A percentile compares a stretch with the other conserved stretches of the same genome.
These are phyloP conservation scores for Protodeltote pygarga DNA, from an alignment of 2,888 invertebrate genomes.

Conservation along the genomic window DNA sequence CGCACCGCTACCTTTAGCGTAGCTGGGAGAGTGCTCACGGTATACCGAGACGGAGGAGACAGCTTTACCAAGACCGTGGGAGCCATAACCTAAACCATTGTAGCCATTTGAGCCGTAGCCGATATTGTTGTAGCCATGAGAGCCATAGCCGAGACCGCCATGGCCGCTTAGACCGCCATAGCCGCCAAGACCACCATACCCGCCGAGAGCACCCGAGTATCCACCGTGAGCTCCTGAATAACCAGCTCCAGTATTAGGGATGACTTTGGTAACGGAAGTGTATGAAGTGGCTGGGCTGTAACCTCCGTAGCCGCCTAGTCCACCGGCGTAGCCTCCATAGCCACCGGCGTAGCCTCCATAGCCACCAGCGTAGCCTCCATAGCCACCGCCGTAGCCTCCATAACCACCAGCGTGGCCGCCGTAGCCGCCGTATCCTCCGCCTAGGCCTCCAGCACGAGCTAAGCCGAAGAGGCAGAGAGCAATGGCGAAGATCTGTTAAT, in stretches of 20 bases:
- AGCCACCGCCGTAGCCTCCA: slow-evolving; percentile 19
- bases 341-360: slow-evolving; percentile 24
- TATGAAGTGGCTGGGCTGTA: slow-evolving; percentile 51
- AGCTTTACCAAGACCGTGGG: slow-evolving; percentile 45
- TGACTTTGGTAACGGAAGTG: slow-evolving; percentile 46
- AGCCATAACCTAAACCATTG: slow-evolving; percentile 7
- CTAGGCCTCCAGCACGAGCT: slow-evolving; percentile 57
- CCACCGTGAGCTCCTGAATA: slow-evolving; percentile 9
- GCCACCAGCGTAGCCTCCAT: slow-evolving; percentile 38
- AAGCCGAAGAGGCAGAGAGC: slow-evolving; percentile 64
- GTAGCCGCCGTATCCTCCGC: slow-evolving; percentile 23
- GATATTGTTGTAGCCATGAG: slow-evolving; percentile 36
- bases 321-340: slow-evolving; percentile 22
- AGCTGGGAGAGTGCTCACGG: slow-evolving; percentile 38
- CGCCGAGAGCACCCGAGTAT: slow-evolving; percentile 14
- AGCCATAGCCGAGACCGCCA: slow-evolving; percentile 25
- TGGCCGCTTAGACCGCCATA: slow-evolving; percentile 30
- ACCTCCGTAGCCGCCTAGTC: slow-evolving; percentile 28
- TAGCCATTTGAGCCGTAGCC: slow-evolving; percentile 27
- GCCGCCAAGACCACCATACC: slow-evolving; percentile 41
- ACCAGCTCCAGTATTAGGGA: slow-evolving; percentile 29
- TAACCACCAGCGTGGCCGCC: slow-evolving; percentile 23
- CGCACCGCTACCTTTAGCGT: slow-evolving; percentile 23
- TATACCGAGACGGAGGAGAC: slow-evolving; percentile 53
- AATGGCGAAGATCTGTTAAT: slow-evolving; percentile 56